Evolutionary conservation across 2,113 vertebrate species (phyloP).

Genomic region (Solea solea): DNA sequence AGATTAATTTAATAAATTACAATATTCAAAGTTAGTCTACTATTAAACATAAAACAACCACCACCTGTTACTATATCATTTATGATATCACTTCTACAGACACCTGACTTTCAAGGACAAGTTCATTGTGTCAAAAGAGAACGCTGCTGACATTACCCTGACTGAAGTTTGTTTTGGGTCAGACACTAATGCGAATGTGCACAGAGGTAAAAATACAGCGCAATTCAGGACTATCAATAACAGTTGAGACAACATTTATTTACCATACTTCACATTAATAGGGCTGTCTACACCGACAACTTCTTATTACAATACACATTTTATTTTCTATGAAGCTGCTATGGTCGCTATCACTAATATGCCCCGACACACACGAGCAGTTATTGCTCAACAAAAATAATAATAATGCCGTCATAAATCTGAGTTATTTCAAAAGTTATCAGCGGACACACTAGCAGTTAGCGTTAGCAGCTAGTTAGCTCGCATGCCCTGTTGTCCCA

Average conservation of each 20-base stretch:
- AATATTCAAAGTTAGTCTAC: no score
- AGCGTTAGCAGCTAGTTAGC: slow-evolving; percentile 50
- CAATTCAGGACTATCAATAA: rapidly evolving
- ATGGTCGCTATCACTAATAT: not conserved
- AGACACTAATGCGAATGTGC: not conserved
- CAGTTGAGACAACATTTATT: not conserved
- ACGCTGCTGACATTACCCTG: not conserved
- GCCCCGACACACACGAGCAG: no score
- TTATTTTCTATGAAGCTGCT: not conserved
- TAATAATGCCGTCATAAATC: not conserved
- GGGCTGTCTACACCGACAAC: no score
- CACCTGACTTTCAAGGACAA: slow-evolving; percentile 50
- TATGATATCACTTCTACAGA: not conserved
- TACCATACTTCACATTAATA: not conserved
- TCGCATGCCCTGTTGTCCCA: not conserved
- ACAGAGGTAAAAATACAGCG: not conserved
- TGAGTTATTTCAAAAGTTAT: not conserved
- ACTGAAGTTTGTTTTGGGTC: not conserved
- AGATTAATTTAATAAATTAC: no score
- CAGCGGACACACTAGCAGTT: not conserved
- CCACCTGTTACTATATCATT: no score
- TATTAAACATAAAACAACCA: no score
- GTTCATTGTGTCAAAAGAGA: slow-evolving; percentile 7
- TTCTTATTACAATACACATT: not conserved
- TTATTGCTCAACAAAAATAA: not conserved